Base-by-base conservation (phyloP, 2,888 invertebrate genomes). In the Macrosiphum euphorbiae region DNA sequence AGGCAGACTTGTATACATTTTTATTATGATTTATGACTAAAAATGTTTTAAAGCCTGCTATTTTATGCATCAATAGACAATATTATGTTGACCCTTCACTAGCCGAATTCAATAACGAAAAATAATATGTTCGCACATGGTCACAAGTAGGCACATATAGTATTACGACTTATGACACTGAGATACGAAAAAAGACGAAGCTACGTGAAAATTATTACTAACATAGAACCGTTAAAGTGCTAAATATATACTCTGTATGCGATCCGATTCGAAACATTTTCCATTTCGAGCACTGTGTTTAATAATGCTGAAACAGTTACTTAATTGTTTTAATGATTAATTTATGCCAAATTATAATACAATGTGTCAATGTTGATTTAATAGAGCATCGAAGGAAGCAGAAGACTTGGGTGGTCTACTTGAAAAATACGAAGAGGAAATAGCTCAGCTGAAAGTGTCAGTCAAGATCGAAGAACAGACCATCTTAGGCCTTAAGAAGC, bases 351-450 rank as follows among this genome's bases (percentile, higher is more conserved):
- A 26, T 7, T 78, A 78, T 78, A 78, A 78, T 35, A 78, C 5
- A 20, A 20, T 35, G 20, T 58, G 26, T 55, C 20, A 90, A n/a
- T 78, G 35, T 55, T 58, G 26, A 91, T 55, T 11, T 24, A 28
- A 50, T 50, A 94, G 94, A 11, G 90, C 90, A 13, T 94, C 90
- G 10, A 90, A 94, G 86, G 94, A 94, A 86, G 85, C 90, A 35
- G 94, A 94, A 8, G 86, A 94, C n/a, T 94, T 94, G 28, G n/a
- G 61, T 50, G 7, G 28, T 4, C 24, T 90, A 90, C 67, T 94
- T 94, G 86, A 90, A 90, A 94, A 94, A 26, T 94, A 94, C 20
- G 52, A 94, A 94, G 89, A 90, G 3, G 94, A 94, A 84, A 92
- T 94, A 67, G 88, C 94, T 13, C 94, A 91, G n/a, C 88, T 94